A percentile compares a stretch with the other conserved stretches of the same genome.
Evolutionary conservation across 2,113 vertebrate species (phyloP).

Genomic region (Melanerpes formicivorus): DNA sequence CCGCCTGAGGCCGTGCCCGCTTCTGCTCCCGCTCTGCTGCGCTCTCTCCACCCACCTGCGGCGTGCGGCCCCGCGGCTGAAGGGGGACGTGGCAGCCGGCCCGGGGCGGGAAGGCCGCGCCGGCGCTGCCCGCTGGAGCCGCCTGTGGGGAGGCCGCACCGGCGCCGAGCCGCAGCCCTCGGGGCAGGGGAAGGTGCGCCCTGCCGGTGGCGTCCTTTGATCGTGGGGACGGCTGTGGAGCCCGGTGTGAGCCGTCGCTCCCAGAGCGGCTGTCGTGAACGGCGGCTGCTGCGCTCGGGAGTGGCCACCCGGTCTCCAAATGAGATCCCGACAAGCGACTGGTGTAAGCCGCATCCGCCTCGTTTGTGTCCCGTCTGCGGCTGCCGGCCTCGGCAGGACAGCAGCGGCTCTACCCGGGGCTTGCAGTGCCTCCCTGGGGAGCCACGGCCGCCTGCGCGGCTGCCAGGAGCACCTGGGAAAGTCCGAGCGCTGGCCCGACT

Average conservation of each 20-base stretch:
- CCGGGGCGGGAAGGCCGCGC: not conserved
- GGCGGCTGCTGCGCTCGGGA: not conserved
- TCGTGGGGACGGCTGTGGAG: not conserved
- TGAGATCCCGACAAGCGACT: fast-evolving
- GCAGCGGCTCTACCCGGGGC: not conserved
- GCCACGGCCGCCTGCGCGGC: not conserved
- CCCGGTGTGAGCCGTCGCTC: not conserved
- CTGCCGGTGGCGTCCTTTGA: not conserved
- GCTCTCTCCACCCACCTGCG: not conserved
- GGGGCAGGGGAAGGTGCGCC: not conserved
- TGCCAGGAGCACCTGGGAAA: not conserved
- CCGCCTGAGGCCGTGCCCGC: no score
- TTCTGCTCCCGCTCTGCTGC: not conserved
- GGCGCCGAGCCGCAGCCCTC: not conserved
- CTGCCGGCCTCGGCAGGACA: not conserved
- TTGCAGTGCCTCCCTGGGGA: not conserved
- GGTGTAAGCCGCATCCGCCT: not conserved
- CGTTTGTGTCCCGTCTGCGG: not conserved
- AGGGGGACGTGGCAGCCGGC: not conserved
- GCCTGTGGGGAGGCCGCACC: not conserved
- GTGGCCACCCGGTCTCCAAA: not conserved
- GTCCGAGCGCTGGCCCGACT: no score
- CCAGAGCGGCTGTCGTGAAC: not conserved
- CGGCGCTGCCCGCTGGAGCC: not conserved
- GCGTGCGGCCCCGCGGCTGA: not conserved